Conservation (phyloP, 1,140 invertebrate species). For the Dryas iulia region DNA sequence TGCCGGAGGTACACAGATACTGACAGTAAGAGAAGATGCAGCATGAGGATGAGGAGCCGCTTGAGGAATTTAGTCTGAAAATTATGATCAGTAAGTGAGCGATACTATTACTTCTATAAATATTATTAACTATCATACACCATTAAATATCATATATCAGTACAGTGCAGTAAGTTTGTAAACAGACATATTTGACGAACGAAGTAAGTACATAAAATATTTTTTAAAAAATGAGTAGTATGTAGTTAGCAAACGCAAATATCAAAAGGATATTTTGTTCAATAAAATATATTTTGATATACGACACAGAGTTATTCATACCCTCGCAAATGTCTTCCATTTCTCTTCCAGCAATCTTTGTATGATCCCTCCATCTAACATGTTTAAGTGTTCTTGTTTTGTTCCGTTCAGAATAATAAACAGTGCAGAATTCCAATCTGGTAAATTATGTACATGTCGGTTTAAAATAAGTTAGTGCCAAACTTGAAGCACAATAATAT, state of each 20-base stretch:
- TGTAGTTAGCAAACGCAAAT: not conserved
- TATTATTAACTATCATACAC: too few relatives aligned
- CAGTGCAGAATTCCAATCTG: conserved; percentile 98
- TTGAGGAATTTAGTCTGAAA: conserved; percentile 94
- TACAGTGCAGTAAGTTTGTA: too few relatives aligned
- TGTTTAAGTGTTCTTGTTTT: conserved; percentile 98
- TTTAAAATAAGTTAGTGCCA: too few relatives aligned
- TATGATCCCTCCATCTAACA: conserved; percentile 99
- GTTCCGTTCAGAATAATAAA: conserved; percentile 98
- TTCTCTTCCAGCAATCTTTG: conserved; percentile 98
- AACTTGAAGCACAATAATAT: too few relatives aligned
- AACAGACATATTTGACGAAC: too few relatives aligned
- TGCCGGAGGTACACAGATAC: conserved; percentile 94
- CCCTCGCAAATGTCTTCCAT: conserved; percentile 99
- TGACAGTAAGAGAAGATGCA: conserved; percentile 94
- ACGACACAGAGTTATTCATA: conserved; percentile 67
- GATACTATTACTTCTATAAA: too few relatives aligned
- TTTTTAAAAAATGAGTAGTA: too few relatives aligned
- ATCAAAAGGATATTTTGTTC: not conserved
- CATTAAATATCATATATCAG: too few relatives aligned
- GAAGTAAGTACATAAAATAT: too few relatives aligned
- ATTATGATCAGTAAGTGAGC: too few relatives aligned
- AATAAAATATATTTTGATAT: not conserved
- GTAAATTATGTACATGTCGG: not conserved
- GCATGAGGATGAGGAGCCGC: conserved; percentile 90